phyloP scores from a whole-genome alignment of 2,888 invertebrate species.

The Drosophila colorata region DNA sequence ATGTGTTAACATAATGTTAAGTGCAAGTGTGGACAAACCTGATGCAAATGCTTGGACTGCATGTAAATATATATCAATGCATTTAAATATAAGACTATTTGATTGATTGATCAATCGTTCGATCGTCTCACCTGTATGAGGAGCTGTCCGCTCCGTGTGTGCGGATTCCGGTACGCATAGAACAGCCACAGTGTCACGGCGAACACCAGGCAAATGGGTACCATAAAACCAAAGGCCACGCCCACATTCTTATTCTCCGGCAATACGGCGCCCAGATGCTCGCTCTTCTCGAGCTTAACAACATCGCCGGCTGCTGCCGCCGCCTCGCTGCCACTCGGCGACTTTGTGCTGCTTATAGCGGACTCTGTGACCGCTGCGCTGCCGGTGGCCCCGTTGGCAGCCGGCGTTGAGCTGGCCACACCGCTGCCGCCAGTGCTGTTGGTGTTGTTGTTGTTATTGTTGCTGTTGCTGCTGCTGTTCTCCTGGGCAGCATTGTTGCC shows the following conservation, averaged over 20 bases:
- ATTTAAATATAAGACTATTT: neutral
- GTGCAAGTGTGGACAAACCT: constrained; percentile 80
- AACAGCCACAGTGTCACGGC: constrained; percentile 92
- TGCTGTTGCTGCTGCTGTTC: constrained; percentile 34
- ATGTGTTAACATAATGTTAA: neutral
- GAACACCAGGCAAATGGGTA: constrained; percentile 89
- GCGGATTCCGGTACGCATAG: constrained; percentile 98
- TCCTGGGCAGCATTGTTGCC: constrained; percentile 83
- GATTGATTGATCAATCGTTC: neutral
- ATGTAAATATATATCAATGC: constrained; percentile 63
- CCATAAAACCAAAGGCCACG: constrained; percentile 88
- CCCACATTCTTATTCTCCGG: constrained; percentile 80
- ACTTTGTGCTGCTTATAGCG: constrained; percentile 49
- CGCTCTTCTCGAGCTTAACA: constrained; percentile 32
- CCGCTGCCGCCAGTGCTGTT: neutral
- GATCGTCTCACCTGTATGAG: constrained; percentile 93
- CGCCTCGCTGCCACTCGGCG: constrained; percentile 5
- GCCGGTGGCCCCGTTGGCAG: neutral
- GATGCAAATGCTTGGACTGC: constrained; percentile 85
- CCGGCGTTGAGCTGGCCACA: constrained; percentile 19
- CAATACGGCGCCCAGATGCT: constrained; percentile 46
- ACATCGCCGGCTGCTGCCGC: neutral
- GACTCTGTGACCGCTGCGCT: constrained; percentile 50
- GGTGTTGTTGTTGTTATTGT: constrained; percentile 12
- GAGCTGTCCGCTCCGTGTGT: constrained; percentile 97